Percentiles rank a stretch among this genome's conserved stretches.
These are phyloP conservation scores for Cenopis cana DNA, from an alignment of 2,888 invertebrate species.

Conservation along the genomic window DNA sequence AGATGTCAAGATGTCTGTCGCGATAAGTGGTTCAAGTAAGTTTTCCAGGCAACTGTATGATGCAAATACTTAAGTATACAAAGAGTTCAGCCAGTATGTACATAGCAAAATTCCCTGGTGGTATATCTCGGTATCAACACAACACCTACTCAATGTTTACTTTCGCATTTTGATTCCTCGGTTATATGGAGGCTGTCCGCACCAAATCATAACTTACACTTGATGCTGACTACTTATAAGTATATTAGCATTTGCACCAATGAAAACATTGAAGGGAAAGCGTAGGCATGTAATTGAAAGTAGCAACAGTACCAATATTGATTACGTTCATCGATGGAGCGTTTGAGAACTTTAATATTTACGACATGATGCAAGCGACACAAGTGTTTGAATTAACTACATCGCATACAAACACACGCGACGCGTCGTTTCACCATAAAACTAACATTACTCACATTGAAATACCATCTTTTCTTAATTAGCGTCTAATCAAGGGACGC, in stretches of 20 bases:
- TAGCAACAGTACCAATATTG: conserved; percentile 73
- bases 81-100: conserved; percentile 28
- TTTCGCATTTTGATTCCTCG: background rate
- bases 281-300: conserved; percentile 74
- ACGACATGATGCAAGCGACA: conserved; percentile 61
- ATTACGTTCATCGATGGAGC: conserved; percentile 65
- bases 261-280: conserved; percentile 67
- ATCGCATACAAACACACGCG: conserved; percentile 52
- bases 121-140: conserved; percentile 9
- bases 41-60: conserved; percentile 47
- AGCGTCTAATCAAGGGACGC: conserved; percentile 75
- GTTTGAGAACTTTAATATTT: conserved; percentile 60
- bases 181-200: conserved; percentile 5
- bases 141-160: conserved; percentile 17
- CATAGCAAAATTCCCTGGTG: conserved; percentile 12
- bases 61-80: conserved; percentile 48
- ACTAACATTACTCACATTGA: conserved; percentile 60
- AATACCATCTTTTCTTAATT: conserved; percentile 75
- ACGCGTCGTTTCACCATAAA: conserved; percentile 63
- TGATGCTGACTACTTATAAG: conserved; percentile 29
- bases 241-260: conserved; percentile 42
- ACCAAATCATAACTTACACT: conserved; percentile 26
- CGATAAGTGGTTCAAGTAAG: conserved; percentile 46
- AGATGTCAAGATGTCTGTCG: conserved; percentile 46
- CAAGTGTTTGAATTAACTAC: conserved; percentile 53